A percentile compares a stretch with the other conserved stretches of the same genome.
These are phyloP conservation scores for Gandaritis pyraliata DNA, from an alignment of 2,888 invertebrate genomes.

Conservation along the genomic window DNA sequence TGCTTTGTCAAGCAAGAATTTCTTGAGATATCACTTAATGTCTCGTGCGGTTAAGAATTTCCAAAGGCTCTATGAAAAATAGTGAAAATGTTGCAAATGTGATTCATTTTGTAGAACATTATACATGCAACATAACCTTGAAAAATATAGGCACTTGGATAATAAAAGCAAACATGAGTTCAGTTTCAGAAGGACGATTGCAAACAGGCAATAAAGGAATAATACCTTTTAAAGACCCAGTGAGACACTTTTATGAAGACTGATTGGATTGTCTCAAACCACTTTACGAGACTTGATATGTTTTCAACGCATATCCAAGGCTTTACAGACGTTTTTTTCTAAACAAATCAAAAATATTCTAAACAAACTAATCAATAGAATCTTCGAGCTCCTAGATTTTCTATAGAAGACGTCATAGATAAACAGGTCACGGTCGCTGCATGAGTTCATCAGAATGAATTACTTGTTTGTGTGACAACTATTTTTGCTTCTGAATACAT, in stretches of 20 bases:
- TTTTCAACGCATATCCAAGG: slow-evolving; percentile 22
- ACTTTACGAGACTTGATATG: slow-evolving; percentile 18
- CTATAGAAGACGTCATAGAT: slow-evolving; percentile 9
- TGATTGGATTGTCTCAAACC: slow-evolving; percentile 22
- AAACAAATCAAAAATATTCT: no score
- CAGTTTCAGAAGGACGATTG: neutral
- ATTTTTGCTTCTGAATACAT: slow-evolving; percentile 13
- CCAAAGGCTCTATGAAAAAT: neutral
- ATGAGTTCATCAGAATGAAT: slow-evolving; percentile 14
- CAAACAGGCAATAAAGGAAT: slow-evolving; percentile 3
- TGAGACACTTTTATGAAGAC: slow-evolving; percentile 5
- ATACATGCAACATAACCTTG: neutral
- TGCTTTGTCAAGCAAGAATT: slow-evolving; percentile 57
- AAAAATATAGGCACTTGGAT: neutral
- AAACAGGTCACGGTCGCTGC: slow-evolving; percentile 17
- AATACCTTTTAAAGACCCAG: slow-evolving; percentile 13
- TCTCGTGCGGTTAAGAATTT: slow-evolving; percentile 30
- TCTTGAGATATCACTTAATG: slow-evolving; percentile 58
- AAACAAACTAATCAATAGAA: neutral
- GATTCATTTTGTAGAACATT: no score
- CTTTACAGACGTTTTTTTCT: neutral
- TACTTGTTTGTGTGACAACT: slow-evolving; percentile 18
- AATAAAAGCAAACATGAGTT: neutral
- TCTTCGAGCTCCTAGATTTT: slow-evolving; percentile 3
- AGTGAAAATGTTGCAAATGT: no score